Evolutionary conservation across 37 sponge, comb jelly and placozoan species (phyloP).

Genomic region (Oopsacas minuta): DNA sequence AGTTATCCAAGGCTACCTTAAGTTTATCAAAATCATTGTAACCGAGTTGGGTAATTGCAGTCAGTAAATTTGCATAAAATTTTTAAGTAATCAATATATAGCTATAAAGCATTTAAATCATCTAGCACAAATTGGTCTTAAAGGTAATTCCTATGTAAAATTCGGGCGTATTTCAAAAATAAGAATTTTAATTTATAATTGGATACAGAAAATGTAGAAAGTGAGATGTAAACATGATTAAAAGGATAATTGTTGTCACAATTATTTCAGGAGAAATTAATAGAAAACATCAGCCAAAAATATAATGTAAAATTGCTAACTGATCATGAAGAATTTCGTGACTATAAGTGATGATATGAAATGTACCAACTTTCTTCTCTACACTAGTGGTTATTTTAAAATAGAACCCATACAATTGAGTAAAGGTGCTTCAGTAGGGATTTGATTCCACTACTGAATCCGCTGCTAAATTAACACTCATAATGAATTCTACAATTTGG

Average conservation of each 20-base stretch:
- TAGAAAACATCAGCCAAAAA: neutral
- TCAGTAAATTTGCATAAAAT: neutral
- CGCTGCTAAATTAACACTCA: too few relatives aligned
- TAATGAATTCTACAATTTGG: too few relatives aligned
- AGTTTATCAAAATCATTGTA: neutral
- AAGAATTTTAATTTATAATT: neutral
- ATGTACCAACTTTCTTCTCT: too few relatives aligned
- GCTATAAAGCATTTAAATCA: neutral
- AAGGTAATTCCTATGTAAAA: neutral
- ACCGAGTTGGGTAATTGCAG: neutral
- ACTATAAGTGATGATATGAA: too few relatives aligned
- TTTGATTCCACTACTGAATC: too few relatives aligned
- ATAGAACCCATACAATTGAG: too few relatives aligned
- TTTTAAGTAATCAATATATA: neutral
- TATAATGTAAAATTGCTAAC: too few relatives aligned
- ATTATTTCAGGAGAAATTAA: too few relatives aligned
- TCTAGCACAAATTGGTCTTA: neutral
- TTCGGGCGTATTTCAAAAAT: neutral
- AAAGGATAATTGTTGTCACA: neutral
- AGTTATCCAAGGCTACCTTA: neutral
- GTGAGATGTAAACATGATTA: neutral
- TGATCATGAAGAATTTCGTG: too few relatives aligned
- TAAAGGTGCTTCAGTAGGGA: too few relatives aligned
- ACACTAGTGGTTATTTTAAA: too few relatives aligned
- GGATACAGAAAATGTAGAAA: neutral